Base-by-base conservation (phyloP, 2,797 vertebrate genomes). In the Rhinichthys osculus region DNA sequence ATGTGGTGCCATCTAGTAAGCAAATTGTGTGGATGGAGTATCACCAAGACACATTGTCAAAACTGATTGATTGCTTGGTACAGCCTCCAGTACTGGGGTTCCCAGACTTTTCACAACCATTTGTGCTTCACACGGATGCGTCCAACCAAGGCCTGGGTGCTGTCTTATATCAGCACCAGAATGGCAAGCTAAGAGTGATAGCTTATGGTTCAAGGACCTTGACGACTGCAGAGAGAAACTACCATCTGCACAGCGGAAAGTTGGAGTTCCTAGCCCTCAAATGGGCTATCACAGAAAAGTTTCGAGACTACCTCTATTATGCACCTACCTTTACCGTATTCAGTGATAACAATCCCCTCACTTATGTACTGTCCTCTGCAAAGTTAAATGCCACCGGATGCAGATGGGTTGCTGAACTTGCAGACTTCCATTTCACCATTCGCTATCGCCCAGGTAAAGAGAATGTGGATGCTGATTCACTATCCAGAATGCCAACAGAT, bases 1-100 rank as follows among this genome's bases (percentile, higher is more conserved):
- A 71, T 21, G 3, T 71, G 69, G 38, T 71, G 21, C 69, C 69
- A 70, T 42, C 69, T 9, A n/a, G 69, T 71, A 71, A 71, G 69
- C 38, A 6, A 21, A 71, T 71, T 3, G 21, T 42, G 7, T 71
- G 69, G 38, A 42, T 30, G 7, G 64, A 64, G 11, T 64, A 14
- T 30, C 59, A 64, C 16, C 30, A 17, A 66, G 5, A 66, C 33
- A 33, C 13, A 33, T 33, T 33, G 6, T 35, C 64, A 14, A 30
- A 27, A n/a, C 23, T 62, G 57, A 62, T 13, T 62, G 57, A n/a
- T 27, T 62, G 57, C 13, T n/a, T 64, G 5, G 6, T 64, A 14
- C 59, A 69, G 3, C 66, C 17, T 19, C 33, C 66, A 67, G 8
- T 67, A 3, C 35, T 67, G 66, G 66, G 7, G 7, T 67, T 67